Base-by-base conservation (phyloP, 2,113 vertebrate genomes). In the Corydoras sp. region DNA sequence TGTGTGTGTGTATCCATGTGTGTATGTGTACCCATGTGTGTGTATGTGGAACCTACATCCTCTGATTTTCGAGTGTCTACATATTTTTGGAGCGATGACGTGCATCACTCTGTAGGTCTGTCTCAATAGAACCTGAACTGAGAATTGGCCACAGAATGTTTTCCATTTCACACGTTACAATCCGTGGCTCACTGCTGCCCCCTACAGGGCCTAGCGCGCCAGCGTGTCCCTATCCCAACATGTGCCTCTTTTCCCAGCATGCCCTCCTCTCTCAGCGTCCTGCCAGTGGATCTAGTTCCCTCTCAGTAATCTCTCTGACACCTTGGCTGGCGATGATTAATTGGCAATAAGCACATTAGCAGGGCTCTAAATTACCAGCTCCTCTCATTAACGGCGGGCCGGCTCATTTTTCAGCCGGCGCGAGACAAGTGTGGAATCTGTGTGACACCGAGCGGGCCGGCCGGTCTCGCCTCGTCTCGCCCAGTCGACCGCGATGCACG, bases 301-400 rank as follows among this genome's bases (percentile, higher is more conserved):
- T 84, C 73, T 79, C 73, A 81, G 80, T 89, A 89, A 90, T 91
- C 83, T 85, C 81, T 69, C 83, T 86, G 87, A 89, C 86, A 88
- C 62, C 80, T 15, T 56, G 75, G 80, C 82, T 83, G 82, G 85
- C 72, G 76, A 84, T 86, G 85, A 85, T 84, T 86, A 82, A 80
- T 79, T 73, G 80, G 83, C 84, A 89, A 86, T 85, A 87, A 78
- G 76, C 76, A 84, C 80, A 88, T 89, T 85, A 90, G 81, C 81
- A 83, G 80, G 82, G 83, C 80, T 81, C 79, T 74, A 85, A 85
- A 85, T 86, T 88, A 82, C 77, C 73, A 76, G 58, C 61, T 76
- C 76, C 59, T 68, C 85, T 85, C 82, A 89, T 88, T 86, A 87
- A 86, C 79, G 72, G 64, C 7, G 55, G 70, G 65, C 54, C 80